These are phyloP conservation scores for Myoxocephalus aenaeus DNA, from an alignment of 2,797 vertebrate species.

Conservation along the genomic window DNA sequence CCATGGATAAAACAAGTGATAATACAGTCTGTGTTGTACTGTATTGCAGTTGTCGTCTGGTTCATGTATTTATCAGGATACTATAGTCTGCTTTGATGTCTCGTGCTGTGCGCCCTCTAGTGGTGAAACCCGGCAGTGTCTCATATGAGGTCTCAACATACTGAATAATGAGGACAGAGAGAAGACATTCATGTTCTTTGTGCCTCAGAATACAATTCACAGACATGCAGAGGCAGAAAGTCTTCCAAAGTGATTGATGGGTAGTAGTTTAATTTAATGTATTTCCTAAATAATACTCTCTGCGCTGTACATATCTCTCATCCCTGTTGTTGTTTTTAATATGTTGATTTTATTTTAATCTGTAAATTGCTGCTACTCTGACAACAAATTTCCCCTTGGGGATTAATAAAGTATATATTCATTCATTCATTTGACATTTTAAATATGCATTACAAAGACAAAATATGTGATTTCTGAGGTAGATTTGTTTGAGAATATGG, in stretches of 20 bases:
- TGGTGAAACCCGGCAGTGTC: background rate
- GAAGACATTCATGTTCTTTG: background rate
- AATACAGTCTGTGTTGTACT: background rate
- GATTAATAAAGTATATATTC: too few species aligned
- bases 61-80: background rate
- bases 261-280: too few species aligned
- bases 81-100: background rate
- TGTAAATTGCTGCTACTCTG: too few species aligned
- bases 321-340: too few species aligned
- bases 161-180: background rate
- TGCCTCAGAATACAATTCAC: background rate
- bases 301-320: too few species aligned
- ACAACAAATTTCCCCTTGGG: too few species aligned
- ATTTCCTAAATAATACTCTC: too few species aligned
- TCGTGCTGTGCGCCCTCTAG: background rate
- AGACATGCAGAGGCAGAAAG: background rate
- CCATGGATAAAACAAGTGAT: background rate
- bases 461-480: background rate
- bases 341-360: too few species aligned
- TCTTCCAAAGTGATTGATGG: background rate
- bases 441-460: background rate
- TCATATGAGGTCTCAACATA: background rate
- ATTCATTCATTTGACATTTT: too few species aligned
- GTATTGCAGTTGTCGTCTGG: background rate
- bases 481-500: background rate